A percentile compares a stretch with the other conserved stretches of the same genome.
Conservation (phyloP, 2,888 invertebrate genomes). For the Deilephila elpenor region DNA sequence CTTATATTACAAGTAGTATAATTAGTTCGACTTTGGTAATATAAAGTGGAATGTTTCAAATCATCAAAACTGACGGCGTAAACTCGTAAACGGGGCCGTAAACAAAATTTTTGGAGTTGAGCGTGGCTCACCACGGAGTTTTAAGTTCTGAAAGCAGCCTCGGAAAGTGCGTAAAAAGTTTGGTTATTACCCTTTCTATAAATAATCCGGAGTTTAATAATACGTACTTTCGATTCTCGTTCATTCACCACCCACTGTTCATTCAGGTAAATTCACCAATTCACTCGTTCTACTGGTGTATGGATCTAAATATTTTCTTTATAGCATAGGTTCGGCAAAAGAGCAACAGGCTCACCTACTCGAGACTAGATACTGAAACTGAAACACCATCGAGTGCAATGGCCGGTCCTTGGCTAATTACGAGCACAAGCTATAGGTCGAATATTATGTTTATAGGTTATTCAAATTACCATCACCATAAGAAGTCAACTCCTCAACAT, state of each 20-base stretch:
- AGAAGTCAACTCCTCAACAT: too few relatives aligned
- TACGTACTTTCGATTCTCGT: neutral
- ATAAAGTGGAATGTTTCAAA: constrained; percentile 37
- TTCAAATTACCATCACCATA: too few relatives aligned
- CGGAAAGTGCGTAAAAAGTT: constrained; percentile 51
- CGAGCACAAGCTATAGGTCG: too few relatives aligned
- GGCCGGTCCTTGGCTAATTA: too few relatives aligned
- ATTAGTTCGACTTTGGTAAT: constrained; percentile 45
- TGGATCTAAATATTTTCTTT: too few relatives aligned
- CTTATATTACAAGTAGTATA: constrained; percentile 41
- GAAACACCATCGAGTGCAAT: too few relatives aligned
- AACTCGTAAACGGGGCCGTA: constrained; percentile 57
- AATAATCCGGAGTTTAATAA: neutral
- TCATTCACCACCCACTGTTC: too few relatives aligned
- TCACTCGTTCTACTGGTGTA: too few relatives aligned
- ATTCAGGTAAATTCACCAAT: too few relatives aligned
- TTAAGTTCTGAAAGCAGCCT: constrained; percentile 50
- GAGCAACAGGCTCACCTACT: neutral
- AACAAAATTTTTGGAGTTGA: constrained; percentile 57
- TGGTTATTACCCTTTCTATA: constrained; percentile 44
- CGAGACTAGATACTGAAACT: too few relatives aligned
- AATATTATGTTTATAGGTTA: too few relatives aligned
- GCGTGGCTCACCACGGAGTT: constrained; percentile 57
- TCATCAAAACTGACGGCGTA: constrained; percentile 38
- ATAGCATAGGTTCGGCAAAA: too few relatives aligned